A percentile compares a stretch with the other conserved stretches of the same genome.
These are phyloP conservation scores for Tanypteryx hageni DNA, from an alignment of 2,888 invertebrate genomes.

Conservation along the genomic window DNA sequence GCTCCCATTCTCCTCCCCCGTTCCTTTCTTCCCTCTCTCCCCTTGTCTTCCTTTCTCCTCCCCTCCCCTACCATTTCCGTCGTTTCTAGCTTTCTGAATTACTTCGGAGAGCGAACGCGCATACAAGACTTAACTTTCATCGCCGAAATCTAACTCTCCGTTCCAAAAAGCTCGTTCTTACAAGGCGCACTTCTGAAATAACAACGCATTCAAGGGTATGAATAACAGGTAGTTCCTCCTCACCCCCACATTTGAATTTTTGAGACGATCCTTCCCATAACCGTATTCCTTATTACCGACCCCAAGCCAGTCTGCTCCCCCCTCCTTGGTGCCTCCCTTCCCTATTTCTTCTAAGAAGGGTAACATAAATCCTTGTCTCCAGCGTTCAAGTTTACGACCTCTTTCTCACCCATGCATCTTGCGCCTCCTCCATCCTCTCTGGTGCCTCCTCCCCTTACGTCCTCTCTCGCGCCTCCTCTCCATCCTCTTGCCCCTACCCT, in stretches of 20 bases:
- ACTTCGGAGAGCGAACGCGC: background rate
- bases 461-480: background rate
- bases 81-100: background rate
- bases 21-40: background rate
- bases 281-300: background rate
- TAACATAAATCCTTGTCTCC: constrained; percentile 61
- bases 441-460: background rate
- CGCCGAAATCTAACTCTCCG: background rate
- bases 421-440: constrained; percentile 13
- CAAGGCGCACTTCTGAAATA: background rate
- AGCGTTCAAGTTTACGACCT: constrained; percentile 60
- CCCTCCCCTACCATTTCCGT: background rate
- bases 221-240: constrained; percentile 17
- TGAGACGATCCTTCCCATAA: constrained; percentile 52
- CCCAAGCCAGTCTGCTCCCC: background rate
- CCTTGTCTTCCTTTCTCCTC: background rate
- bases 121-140: background rate
- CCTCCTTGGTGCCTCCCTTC: background rate
- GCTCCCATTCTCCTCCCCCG: background rate
- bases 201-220: constrained; percentile 12
- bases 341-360: constrained; percentile 33
- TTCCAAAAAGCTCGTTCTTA: background rate
- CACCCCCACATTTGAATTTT: constrained; percentile 45
- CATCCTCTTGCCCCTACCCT: constrained; percentile 5
- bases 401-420: constrained; percentile 60